Conservation (phyloP, 2,888 invertebrate genomes). For the Drosophila infuscata region DNA sequence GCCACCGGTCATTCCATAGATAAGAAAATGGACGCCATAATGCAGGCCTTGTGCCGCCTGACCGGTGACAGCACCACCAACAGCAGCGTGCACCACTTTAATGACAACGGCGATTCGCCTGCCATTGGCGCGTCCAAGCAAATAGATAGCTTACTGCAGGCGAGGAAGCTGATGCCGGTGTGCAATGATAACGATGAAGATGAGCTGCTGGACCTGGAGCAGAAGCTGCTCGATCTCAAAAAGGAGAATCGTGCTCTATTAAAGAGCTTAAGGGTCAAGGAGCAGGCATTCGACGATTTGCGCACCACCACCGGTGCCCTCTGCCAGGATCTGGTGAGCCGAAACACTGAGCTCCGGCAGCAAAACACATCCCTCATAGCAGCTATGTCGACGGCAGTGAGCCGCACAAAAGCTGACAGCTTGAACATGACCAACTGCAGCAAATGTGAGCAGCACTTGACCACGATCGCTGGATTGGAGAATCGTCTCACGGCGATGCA, state of each 20-base stretch:
- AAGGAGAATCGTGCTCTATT: conserved; percentile 80
- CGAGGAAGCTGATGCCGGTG: neutral
- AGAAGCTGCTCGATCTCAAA: conserved; percentile 82
- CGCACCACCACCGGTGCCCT: conserved; percentile 39
- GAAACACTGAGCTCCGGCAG: conserved; percentile 42
- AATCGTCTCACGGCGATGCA: conserved; percentile 9
- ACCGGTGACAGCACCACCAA: conserved; percentile 2
- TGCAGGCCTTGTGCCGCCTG: conserved; percentile 41
- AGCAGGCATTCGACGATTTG: conserved; percentile 49
- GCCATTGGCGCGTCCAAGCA: neutral
- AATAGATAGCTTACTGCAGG: neutral
- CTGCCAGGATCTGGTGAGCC: conserved; percentile 38
- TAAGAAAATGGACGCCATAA: conserved; percentile 51
- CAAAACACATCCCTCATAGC: conserved; percentile 32
- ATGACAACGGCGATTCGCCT: conserved; percentile 4
- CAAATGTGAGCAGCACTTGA: conserved; percentile 28
- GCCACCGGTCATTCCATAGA: conserved; percentile 36
- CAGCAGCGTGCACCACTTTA: neutral
- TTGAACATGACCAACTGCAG: conserved; percentile 17
- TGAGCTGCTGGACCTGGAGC: conserved; percentile 80
- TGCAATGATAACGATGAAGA: conserved; percentile 52
- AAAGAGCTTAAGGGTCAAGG: conserved; percentile 37
- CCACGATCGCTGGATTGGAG: conserved; percentile 31
- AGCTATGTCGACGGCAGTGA: conserved; percentile 10
- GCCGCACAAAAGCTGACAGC: neutral